Evolutionary conservation across 2,797 vertebrate genomes (phyloP), one percentile per base, ranked within the genome.

Genomic region (Parauchenoglanis punctatus): DNA sequence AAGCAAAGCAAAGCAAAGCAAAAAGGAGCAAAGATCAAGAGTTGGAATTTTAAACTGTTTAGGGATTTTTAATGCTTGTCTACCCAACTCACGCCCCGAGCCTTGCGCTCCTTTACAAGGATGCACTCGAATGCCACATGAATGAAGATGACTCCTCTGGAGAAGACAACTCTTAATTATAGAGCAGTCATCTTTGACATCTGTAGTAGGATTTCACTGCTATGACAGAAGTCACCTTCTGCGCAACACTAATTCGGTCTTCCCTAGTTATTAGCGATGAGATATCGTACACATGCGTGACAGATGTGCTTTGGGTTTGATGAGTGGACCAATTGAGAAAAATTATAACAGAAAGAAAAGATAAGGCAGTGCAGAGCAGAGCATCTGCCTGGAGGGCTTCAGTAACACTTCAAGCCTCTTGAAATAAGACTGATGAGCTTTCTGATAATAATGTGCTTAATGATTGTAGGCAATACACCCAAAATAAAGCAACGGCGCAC

Each of bases 141-240:
- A 84, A n/a, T 59, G 52, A 84, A 44, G 52, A 72, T 23, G 31
- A 72, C 31, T 58, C 52, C 23, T n/a, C 35, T 44, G 13, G 67
- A 73, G 31, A 40, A 40, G 31, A 44, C 31, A 72, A 49, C 81
- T 28, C 61, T 67, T 67, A 83, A 83, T 83, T 83, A 83, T 3
- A 70, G n/a, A 59, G 54, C 68, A 13, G n/a, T 70, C 35, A 70
- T 70, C 46, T 54, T 28, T 20, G 82, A 83, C 65, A 70, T 83
- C 65, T 54, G 28, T 4, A 56, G 82, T 46, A 40, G 35, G 35
- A 59, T 59, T 84, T 44, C 13, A 68, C 25, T 81, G 7, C 12
- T 23, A 35, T 70, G 63, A 68, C 81, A 67, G n/a, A 67, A 83
- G 25, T 58, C 52, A 72, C 12, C 31, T 44, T 72, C n/a, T 25